Evolutionary conservation across 2,888 invertebrate species (phyloP).

Genomic region (Hyppa rectilinea): DNA sequence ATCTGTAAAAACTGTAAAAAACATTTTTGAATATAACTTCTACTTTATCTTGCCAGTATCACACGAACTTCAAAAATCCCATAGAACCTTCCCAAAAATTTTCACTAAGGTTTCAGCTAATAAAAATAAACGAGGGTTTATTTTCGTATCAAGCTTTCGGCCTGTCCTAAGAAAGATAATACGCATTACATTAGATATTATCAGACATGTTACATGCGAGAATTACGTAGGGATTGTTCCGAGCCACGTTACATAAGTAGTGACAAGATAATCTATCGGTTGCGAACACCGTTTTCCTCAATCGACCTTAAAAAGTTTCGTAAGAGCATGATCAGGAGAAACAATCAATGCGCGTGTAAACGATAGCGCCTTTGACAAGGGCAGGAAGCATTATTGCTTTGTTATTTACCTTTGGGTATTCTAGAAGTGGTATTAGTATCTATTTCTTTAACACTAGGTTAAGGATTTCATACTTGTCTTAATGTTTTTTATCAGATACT

Average conservation of each 20-base stretch:
- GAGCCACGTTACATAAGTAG: conserved; percentile 49
- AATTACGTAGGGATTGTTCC: conserved; percentile 52
- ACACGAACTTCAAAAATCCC: conserved; percentile 4
- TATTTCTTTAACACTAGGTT: neutral
- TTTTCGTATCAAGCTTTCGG: conserved; percentile 43
- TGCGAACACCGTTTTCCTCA: conserved; percentile 58
- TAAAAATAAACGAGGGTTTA: conserved; percentile 42
- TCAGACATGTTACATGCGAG: conserved; percentile 51
- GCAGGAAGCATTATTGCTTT: conserved; percentile 9
- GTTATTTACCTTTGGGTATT: neutral
- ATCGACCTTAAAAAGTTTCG: conserved; percentile 48
- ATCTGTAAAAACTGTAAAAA: no score
- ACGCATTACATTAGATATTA: conserved; percentile 52
- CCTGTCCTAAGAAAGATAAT: conserved; percentile 39
- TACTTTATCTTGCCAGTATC: no score
- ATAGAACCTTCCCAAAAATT: conserved; percentile 25
- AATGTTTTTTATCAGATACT: no score
- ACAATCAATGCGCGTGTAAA: conserved; percentile 29
- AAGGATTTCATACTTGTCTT: no score
- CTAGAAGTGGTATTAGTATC: neutral
- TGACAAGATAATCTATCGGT: conserved; percentile 63
- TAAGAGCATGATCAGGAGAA: conserved; percentile 40
- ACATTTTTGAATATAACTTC: no score
- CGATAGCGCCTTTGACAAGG: conserved; percentile 25
- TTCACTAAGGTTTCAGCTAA: conserved; percentile 38